phyloP scores from a whole-genome alignment of 1,140 invertebrate genomes.

The Muscidifurax raptorellus region DNA sequence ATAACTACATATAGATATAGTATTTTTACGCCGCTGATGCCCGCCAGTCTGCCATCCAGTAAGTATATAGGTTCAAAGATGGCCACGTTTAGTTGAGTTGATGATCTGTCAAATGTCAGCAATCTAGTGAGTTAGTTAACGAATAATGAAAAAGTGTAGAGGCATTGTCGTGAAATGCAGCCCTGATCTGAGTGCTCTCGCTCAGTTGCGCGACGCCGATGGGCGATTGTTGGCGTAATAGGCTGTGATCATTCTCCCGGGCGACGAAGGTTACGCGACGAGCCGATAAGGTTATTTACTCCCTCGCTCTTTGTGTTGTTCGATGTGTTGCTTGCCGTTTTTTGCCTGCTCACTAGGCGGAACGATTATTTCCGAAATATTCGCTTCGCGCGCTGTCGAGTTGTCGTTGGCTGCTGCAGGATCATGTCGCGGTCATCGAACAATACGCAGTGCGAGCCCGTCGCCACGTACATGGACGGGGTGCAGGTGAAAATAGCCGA shows the following conservation, averaged over 20 bases:
- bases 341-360: not conserved
- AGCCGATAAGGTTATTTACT: slow-evolving; percentile 38
- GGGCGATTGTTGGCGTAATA: not conserved
- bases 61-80: slow-evolving; percentile 35
- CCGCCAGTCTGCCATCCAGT: not conserved
- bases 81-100: slow-evolving; percentile 42
- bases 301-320: slow-evolving; percentile 14
- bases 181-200: not conserved
- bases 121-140: not conserved
- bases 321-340: not conserved
- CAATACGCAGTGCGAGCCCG: slow-evolving; percentile 65
- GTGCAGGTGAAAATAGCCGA: slow-evolving; percentile 91
- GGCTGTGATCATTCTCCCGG: not conserved
- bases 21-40: not conserved
- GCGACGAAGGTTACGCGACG: slow-evolving; percentile 26
- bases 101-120: slow-evolving; percentile 50
- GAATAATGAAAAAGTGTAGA: slow-evolving; percentile 12
- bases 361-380: not conserved
- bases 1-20: not conserved
- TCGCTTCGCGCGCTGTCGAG: not conserved
- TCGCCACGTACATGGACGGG: slow-evolving; percentile 84
- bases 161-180: not conserved
- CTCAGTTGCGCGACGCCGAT: not conserved
- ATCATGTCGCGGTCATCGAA: slow-evolving; percentile 65
- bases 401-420: not conserved